Evolutionary conservation across 2,888 invertebrate genomes (phyloP), one percentile per base, ranked within the genome.

Genomic region (Scaptomyza parva): DNA sequence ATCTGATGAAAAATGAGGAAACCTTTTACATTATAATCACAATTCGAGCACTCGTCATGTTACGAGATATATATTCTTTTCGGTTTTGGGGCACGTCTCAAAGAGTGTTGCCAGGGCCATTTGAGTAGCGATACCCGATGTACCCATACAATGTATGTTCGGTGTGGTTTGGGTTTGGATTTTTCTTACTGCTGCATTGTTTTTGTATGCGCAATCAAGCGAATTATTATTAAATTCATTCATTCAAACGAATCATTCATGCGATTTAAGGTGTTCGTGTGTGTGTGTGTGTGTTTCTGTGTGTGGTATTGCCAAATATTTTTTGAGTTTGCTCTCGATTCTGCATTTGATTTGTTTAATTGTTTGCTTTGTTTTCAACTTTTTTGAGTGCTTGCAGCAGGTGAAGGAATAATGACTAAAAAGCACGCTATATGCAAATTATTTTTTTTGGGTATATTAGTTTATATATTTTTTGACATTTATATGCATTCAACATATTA

Each of bases 221-320:
- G 68, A 62, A 66, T 68, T 85, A 70, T 81, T 85, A 37, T 9
- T 65, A 68, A 68, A 63, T 74, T 72, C 69, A 71, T 60, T 70
- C 78, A 78, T 70, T 66, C 70, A 71, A 64, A 61, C 53, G 59
- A 78, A 70, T 68, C 68, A 78, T 70, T 68, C 78, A 82, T 68
- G 70, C 74, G 55, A 74, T 53, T 63, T 64, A 12, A 48, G 14
- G 20, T 48, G 14, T 41, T 28, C 33, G 30, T 4, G 8, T 35
- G 33, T n/a, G 33, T 33, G n/a, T 33, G 33, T 33, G 14, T 43
- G 33, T n/a, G 33, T 33, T 5, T 33, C n/a, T 33, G 14, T 43
- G 33, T 54, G 37, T 45, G 53, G n/a, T 52, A 72, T 68, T 74
- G 75, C 65, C 76, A 70, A 75, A 69, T 67, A 28, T 55, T 28